These are phyloP conservation scores for Stegana nigrithorax DNA, from an alignment of 2,888 invertebrate species.

Conservation along the genomic window DNA sequence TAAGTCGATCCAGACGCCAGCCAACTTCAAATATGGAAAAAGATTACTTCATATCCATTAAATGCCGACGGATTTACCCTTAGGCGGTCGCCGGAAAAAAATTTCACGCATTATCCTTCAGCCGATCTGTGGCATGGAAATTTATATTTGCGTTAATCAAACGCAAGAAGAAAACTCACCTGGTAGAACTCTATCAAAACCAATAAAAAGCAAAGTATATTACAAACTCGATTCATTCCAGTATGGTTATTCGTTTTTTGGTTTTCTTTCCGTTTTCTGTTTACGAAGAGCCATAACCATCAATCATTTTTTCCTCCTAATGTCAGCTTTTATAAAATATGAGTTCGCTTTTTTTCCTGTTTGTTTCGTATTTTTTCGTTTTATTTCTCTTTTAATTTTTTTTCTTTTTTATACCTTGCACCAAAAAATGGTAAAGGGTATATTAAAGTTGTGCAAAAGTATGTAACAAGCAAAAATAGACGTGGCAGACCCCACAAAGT, in stretches of 20 bases:
- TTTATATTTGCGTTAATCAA: neutral
- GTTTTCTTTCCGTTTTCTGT: neutral
- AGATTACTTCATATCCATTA: no score
- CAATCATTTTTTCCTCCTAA: slow-evolving; percentile 46
- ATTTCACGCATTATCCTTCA: no score
- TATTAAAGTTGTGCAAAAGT: no score
- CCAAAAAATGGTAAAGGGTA: no score
- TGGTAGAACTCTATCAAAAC: neutral
- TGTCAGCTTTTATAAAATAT: slow-evolving; percentile 18
- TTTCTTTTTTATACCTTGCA: no score
- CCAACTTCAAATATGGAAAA: no score
- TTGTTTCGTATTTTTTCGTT: neutral
- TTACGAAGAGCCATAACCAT: slow-evolving; percentile 36
- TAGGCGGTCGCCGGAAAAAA: slow-evolving; percentile 7
- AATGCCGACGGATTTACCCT: neutral
- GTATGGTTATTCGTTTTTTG: no score
- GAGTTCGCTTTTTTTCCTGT: slow-evolving; percentile 6
- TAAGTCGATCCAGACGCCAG: no score
- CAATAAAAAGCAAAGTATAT: neutral
- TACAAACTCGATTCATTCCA: neutral
- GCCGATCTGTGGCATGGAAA: neutral
- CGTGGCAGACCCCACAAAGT: no score
- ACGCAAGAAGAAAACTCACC: neutral
- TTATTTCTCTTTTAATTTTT: neutral
- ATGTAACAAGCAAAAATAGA: no score